These are phyloP conservation scores for Dendrolimus punctatus DNA, from an alignment of 1,140 invertebrate genomes.

Conservation along the genomic window DNA sequence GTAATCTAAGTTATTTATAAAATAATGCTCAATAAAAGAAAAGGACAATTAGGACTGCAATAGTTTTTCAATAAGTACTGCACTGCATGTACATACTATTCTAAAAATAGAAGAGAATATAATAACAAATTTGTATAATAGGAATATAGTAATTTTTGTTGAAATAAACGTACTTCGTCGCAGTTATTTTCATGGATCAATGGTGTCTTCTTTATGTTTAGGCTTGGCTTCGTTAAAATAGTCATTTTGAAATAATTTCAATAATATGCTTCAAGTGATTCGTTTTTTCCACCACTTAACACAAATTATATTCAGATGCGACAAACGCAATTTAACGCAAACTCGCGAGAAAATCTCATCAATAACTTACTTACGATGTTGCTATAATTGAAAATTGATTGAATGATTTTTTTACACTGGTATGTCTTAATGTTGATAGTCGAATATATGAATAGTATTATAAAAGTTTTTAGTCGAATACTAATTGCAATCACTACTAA, in stretches of 20 bases:
- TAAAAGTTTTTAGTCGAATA: background rate
- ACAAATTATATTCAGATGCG: conserved; percentile 3
- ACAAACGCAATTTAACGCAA: conserved; percentile 12
- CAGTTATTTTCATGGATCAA: conserved; percentile 17
- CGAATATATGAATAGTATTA: no score
- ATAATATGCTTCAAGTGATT: conserved; percentile 3
- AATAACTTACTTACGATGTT: conserved; percentile 3
- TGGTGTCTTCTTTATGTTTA: conserved; percentile 25
- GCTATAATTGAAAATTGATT: no score
- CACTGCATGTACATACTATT: no score
- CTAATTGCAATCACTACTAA: background rate
- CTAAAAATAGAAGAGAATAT: no score
- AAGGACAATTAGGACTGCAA: no score
- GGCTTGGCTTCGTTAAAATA: conserved; percentile 32
- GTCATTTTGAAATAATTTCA: conserved; percentile 25
- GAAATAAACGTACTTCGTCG: conserved; percentile 30
- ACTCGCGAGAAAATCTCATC: conserved; percentile 11
- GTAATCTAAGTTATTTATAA: no score
- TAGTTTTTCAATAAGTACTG: no score
- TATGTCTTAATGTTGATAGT: no score
- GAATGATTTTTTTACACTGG: no score
- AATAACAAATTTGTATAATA: no score
- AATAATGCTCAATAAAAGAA: no score
- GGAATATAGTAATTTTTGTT: background rate
- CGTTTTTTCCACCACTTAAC: conserved; percentile 2